Conservation (phyloP, 2,113 vertebrate genomes). For the Cyphomyrus plagiostoma region DNA sequence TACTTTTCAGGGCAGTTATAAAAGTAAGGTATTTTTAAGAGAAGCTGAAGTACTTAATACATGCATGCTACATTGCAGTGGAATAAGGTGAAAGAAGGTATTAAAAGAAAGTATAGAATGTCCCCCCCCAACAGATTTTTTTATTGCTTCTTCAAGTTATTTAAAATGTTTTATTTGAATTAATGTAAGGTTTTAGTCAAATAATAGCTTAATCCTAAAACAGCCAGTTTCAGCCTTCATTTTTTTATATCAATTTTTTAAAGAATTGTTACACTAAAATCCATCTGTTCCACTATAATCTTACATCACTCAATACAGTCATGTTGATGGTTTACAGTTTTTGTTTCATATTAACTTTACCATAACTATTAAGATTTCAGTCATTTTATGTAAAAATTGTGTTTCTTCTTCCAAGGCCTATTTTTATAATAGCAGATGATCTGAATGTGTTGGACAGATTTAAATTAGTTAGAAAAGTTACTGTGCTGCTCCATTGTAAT, state of each 20-base stretch:
- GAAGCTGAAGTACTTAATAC: slow-evolving; percentile 57
- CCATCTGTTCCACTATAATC: not conserved
- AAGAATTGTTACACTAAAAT: slow-evolving; percentile 34
- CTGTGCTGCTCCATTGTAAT: slow-evolving; percentile 25
- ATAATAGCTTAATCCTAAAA: not conserved
- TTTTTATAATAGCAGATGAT: slow-evolving; percentile 5
- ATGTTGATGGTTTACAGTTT: not conserved
- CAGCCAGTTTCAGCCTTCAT: not conserved
- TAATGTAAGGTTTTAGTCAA: slow-evolving; percentile 9
- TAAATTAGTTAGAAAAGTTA: slow-evolving; percentile 24
- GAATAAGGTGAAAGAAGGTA: slow-evolving; percentile 59
- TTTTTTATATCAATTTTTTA: slow-evolving; percentile 27
- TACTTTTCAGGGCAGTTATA: slow-evolving; percentile 41
- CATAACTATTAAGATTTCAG: not conserved
- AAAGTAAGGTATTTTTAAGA: slow-evolving; percentile 62
- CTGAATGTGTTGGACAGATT: not conserved
- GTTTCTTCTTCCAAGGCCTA: not conserved
- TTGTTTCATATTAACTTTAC: not conserved
- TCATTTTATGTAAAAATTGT: not conserved
- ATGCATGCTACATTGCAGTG: slow-evolving; percentile 53
- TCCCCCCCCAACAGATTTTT: slow-evolving; percentile 16
- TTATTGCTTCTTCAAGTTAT: slow-evolving; percentile 45
- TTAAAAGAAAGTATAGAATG: slow-evolving; percentile 41
- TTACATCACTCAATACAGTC: not conserved
- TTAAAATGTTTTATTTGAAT: slow-evolving; percentile 43